These are phyloP conservation scores for Microctonus brassicae DNA, from an alignment of 2,888 invertebrate genomes.

Conservation along the genomic window DNA sequence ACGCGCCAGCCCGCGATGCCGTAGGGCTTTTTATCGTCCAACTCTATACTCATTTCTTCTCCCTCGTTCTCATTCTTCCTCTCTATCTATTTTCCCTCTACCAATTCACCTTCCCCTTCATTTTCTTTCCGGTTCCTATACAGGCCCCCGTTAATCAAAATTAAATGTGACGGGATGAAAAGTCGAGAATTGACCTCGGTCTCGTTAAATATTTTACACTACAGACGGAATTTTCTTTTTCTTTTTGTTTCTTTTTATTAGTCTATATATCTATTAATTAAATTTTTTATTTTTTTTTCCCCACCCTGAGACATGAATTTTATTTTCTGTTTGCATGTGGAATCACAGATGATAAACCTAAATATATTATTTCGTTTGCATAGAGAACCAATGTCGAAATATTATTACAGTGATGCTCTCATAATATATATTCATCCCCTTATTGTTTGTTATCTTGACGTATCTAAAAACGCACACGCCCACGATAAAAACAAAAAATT, in stretches of 20 bases:
- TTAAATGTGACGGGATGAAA: conserved; percentile 5
- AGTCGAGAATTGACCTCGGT: neutral
- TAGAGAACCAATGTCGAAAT: neutral
- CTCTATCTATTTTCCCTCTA: neutral
- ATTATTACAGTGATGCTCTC: neutral
- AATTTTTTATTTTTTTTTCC: neutral
- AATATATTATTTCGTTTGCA: too few species aligned
- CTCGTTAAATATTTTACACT: neutral
- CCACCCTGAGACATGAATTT: neutral
- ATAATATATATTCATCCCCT: neutral
- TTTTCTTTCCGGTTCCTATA: neutral
- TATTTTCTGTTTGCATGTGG: too few species aligned
- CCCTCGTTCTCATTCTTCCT: neutral
- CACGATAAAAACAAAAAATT: conserved; percentile 7
- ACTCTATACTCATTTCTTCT: conserved; percentile 16
- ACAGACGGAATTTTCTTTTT: neutral
- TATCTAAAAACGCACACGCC: conserved; percentile 15
- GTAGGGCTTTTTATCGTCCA: conserved; percentile 38
- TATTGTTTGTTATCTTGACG: neutral
- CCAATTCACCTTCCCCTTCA: neutral
- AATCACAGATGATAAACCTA: too few species aligned
- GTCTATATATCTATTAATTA: neutral
- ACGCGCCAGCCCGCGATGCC: conserved; percentile 13
- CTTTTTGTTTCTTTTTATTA: neutral
- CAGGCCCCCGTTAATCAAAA: neutral